Percentiles rank a stretch among this genome's conserved stretches.
These are phyloP conservation scores for Lasioglossum calceatum DNA, from an alignment of 2,888 invertebrate species.

Conservation along the genomic window DNA sequence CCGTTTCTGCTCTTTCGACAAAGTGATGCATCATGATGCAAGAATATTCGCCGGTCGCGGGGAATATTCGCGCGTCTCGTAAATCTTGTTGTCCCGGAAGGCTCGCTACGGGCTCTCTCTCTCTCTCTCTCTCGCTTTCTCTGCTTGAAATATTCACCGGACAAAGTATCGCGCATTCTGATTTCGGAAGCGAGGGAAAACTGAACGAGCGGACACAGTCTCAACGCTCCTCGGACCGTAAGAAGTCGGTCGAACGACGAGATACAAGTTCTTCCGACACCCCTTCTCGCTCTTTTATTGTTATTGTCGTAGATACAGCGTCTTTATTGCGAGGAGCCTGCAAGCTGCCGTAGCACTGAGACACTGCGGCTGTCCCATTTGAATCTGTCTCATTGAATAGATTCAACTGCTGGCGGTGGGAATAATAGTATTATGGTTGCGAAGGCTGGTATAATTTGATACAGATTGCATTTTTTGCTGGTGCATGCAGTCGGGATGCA, in stretches of 20 bases:
- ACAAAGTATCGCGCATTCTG: constrained; percentile 45
- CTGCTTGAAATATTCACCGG: constrained; percentile 52
- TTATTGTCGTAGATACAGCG: not conserved
- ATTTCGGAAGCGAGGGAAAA: constrained; percentile 18
- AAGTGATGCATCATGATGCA: constrained; percentile 63
- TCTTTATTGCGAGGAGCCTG: not conserved
- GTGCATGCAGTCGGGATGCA: not conserved
- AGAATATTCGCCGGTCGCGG: constrained; percentile 55
- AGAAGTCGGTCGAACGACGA: constrained; percentile 7
- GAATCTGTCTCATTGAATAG: not conserved
- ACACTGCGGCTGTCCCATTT: not conserved
- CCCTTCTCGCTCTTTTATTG: not conserved
- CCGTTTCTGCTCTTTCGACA: constrained; percentile 60
- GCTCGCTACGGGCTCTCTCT: not conserved
- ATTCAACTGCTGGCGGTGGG: not conserved
- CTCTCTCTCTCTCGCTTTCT: not conserved
- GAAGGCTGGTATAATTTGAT: not conserved
- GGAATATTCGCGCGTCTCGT: constrained; percentile 57
- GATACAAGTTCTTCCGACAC: not conserved
- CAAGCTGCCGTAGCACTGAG: not conserved
- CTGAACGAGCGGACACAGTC: not conserved
- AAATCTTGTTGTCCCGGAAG: constrained; percentile 54
- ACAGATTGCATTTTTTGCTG: not conserved
- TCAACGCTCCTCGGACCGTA: not conserved
- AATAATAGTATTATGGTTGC: not conserved